Evolutionary conservation across 2,797 vertebrate genomes (phyloP), one percentile per base, ranked within the genome.

Genomic region (Chloroceryle inda): DNA sequence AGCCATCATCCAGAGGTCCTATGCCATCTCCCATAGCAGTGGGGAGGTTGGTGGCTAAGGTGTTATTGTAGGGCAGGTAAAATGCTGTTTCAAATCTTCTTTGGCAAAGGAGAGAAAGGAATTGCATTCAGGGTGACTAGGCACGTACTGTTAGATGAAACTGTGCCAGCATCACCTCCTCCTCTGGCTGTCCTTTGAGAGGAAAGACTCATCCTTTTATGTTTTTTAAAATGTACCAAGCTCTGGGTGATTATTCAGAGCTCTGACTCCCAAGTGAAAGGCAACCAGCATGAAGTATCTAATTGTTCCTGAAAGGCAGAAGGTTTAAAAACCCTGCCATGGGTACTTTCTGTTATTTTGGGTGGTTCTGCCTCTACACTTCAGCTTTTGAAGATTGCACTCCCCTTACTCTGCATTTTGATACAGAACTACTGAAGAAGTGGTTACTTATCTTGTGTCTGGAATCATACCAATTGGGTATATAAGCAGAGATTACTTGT

Each of bases 131-230:
- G 35, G 55, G n/a, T 73, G 78, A 58, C 55, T 44, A 26, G 2
- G 6, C 23, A 15, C 5, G 5, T 40, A 63, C 53, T 20, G 6
- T 50, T 64, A 79, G 45, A 76, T 85, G 67, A 79, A 95, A 64
- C 31, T 24, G 14, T 81, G 59, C 61, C 72, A 92, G 56, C 24
- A 47, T 55, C 31, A 74, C 27, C 64, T 80, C n/a, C 69, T 96
- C 55, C 52, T 88, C 61, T 83, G 64, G 31, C 82, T 89, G 89
- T 87, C 71, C 75, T 94, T 87, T 91, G 42, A 71, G 45, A 74
- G 52, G 42, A 77, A 88, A 68, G 35, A 85, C 63, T 85, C 82
- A 93, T 88, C 55, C 14, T 89, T 93, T 44, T 42, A 31, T 50
- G 21, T 63, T 79, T 88, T 82, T 49, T 37, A 52, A 74, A 64